Percentiles rank a stretch among this genome's conserved stretches.
These are phyloP conservation scores for Aplocera efformata DNA, from an alignment of 2,888 invertebrate species.

Conservation along the genomic window DNA sequence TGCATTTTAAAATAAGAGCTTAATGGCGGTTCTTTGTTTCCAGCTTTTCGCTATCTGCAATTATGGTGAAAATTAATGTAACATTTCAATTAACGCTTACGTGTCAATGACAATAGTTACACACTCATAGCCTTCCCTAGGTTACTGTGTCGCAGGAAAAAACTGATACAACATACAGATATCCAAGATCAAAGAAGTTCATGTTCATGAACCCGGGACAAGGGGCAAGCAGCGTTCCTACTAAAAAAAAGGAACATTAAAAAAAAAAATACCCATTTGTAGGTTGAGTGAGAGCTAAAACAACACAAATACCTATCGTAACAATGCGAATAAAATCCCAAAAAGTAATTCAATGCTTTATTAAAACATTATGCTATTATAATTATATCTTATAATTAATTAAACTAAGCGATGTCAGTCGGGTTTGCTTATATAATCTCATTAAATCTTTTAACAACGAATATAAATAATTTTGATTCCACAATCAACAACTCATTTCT, in stretches of 20 bases:
- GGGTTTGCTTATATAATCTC: conserved; percentile 48
- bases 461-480: conserved; percentile 31
- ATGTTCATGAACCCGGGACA: no score
- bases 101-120: no score
- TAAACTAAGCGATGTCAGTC: conserved; percentile 57
- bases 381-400: conserved; percentile 10
- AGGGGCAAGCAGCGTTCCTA: no score
- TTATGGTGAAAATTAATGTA: conserved; percentile 20
- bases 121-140: no score
- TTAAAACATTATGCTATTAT: conserved; percentile 32
- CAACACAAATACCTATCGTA: no score
- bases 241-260: no score
- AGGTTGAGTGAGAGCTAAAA: no score
- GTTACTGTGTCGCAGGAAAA: neutral
- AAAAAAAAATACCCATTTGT: no score
- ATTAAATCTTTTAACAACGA: conserved; percentile 44
- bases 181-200: no score
- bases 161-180: no score
- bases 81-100: conserved; percentile 4
- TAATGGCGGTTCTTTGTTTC: conserved; percentile 51
- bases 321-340: conserved; percentile 33
- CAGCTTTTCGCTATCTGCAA: conserved; percentile 38
- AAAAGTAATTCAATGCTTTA: conserved; percentile 53
- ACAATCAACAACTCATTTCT: neutral
- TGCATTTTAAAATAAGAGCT: conserved; percentile 52